Base-by-base conservation (phyloP, 2,888 invertebrate genomes). In the Choreutis nemorana region DNA sequence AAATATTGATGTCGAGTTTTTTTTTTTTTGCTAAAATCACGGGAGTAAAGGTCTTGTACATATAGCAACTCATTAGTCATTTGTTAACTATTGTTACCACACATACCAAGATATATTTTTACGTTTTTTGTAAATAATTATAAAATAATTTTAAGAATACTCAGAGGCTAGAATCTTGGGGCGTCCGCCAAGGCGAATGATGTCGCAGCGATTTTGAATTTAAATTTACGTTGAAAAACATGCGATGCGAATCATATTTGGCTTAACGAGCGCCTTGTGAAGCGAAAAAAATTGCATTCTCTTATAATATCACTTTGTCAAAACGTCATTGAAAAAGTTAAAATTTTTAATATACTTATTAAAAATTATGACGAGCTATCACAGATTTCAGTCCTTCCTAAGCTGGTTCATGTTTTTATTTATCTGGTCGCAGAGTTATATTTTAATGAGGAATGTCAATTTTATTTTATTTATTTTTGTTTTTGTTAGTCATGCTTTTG, bases 21-120 rank as follows among this genome's bases (percentile, higher is more conserved):
- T n/a, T n/a, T n/a, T n/a, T n/a, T n/a, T n/a, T n/a, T n/a, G n/a
- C n/a, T n/a, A n/a, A n/a, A n/a, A n/a, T n/a, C n/a, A n/a, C n/a
- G n/a, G n/a, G n/a, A n/a, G n/a, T 15, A 26, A 10, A 23, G 8
- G 8, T 26, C 14, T 26, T 30, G 30, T 30, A 30, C 22, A 26
- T 26, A 26, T 31, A 31, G 34, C 20, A 20, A 8, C 23, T 20
- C 25, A 32, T 53, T 68, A 75, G 73, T 75, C 73, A 72, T 64
- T 68, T 59, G 65, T 68, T 67, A 70, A 62, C 50, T 65, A 61
- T 68, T 62, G 68, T 72, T 71, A 72, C 68, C 68, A 41, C 49
- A 49, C 44, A 46, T 53, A 55, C 61, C 61, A 55, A 61, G 61
- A 53, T 50, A 51, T 38, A 50, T 40, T 13, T 45, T 43, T 39